Percentiles rank a stretch among this genome's conserved stretches.
phyloP scores from a whole-genome alignment of 2,113 vertebrate genomes.

The Pollimyrus isidori region DNA sequence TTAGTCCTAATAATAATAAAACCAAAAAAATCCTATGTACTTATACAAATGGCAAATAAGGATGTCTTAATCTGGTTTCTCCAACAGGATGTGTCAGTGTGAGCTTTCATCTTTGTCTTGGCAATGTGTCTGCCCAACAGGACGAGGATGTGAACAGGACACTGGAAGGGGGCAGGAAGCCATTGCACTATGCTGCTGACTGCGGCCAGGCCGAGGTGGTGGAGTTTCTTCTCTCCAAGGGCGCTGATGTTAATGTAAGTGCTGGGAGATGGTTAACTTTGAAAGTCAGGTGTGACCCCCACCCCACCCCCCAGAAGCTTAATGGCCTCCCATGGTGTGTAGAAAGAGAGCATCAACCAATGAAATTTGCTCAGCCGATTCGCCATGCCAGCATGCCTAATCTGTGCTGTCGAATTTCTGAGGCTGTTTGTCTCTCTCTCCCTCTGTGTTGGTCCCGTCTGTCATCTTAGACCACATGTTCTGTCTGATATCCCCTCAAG shows the following conservation, averaged over 20 bases:
- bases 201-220: constrained; percentile 81
- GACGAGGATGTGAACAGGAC: constrained; percentile 83
- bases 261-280: neutral
- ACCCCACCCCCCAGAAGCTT: neutral
- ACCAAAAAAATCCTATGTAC: neutral
- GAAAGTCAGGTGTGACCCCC: neutral
- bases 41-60: neutral
- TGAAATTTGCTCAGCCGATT: neutral
- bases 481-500: constrained; percentile 16
- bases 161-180: constrained; percentile 80
- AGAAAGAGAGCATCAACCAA: neutral
- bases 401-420: neutral
- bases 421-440: neutral
- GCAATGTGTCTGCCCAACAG: constrained; percentile 51
- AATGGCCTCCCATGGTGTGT: neutral
- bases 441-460: constrained; percentile 16
- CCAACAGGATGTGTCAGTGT: neutral
- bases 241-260: constrained; percentile 91
- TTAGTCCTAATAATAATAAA: neutral
- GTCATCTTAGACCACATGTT: constrained; percentile 18
- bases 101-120: constrained; percentile 13
- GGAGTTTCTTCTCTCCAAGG: constrained; percentile 83
- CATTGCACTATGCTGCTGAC: constrained; percentile 88
- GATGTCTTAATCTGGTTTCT: neutral
- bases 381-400: neutral